Evolutionary conservation across 2,797 vertebrate species (phyloP).

Genomic region (Apodemus agrarius): DNA sequence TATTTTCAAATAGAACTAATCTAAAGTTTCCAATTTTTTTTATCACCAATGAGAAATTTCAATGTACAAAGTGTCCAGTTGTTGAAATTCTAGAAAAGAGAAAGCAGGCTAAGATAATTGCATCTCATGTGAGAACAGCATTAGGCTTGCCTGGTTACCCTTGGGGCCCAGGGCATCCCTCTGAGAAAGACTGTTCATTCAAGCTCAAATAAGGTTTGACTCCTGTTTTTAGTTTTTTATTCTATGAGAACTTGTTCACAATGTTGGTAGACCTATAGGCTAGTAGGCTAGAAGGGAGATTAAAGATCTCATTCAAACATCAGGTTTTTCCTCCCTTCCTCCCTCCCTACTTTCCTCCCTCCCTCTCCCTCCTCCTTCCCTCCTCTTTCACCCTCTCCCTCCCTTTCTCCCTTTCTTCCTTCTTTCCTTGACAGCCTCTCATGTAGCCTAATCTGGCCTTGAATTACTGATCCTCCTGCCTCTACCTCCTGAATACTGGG

Average conservation of each 20-base stretch:
- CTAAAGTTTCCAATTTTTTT: background rate
- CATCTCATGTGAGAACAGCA: background rate
- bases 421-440: background rate
- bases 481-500: background rate
- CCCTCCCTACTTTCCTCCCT: fast-evolving
- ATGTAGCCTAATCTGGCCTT: background rate
- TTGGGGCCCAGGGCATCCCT: background rate
- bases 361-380: fast-evolving
- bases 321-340: no score
- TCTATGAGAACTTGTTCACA: background rate
- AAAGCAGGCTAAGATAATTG: background rate
- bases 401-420: background rate
- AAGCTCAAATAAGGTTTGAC: background rate
- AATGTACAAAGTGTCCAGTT: background rate
- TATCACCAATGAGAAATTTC: background rate
- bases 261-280: background rate
- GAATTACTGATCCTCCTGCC: background rate
- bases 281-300: background rate
- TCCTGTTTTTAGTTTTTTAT: background rate
- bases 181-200: background rate
- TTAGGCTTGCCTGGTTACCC: background rate
- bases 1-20: background rate
- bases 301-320: background rate
- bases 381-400: no score
- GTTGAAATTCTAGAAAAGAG: background rate